Evolutionary conservation across 2,888 invertebrate species (phyloP), one percentile per base, ranked within the genome.

Genomic region (Pheosia gnoma): DNA sequence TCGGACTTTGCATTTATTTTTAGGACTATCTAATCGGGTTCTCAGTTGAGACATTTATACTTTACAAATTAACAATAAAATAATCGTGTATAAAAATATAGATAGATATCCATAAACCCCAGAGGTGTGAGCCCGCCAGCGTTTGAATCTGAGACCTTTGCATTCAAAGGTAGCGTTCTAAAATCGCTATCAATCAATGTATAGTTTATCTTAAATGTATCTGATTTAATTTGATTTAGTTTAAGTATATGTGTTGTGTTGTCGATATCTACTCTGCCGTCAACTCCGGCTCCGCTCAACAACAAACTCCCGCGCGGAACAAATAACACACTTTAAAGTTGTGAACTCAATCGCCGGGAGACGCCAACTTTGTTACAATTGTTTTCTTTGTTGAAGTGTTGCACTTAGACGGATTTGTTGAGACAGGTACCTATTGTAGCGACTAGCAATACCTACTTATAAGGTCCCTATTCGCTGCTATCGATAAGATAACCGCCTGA

Each of bases 291-390:
- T 83, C 79, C 75, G 80, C 78, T 82, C 72, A 77, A 80, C 84
- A 83, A 85, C 84, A 85, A 88, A 89, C 84, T 89, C 86, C 79
- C 75, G 77, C 72, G 78, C 79, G 78, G 79, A 89, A 89, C 88
- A 90, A 88, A 86, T 90, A 91, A 90, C 90, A 89, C 87, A 89
- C 86, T 91, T 90, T 87, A 86, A 89, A 91, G 83, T 90, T 90
- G 84, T 74, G 86, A 89, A 89, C 88, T 89, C 89, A 89, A 90
- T 90, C 88, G 88, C 79, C 82, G 76, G 83, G 79, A 87, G 87
- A 88, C 85, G 83, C 80, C 77, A 88, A 90, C 83, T 90, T 89
- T 80, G 79, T 78, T 25, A 79, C 86, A 84, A 88, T 88, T 89
- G 89, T 90, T 90, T 88, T 87, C 87, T 89, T 88, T 86, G 81